Evolutionary conservation across 2,888 invertebrate species (phyloP), one percentile per base, ranked within the genome.

Genomic region (Tryphoninae sp.): DNA sequence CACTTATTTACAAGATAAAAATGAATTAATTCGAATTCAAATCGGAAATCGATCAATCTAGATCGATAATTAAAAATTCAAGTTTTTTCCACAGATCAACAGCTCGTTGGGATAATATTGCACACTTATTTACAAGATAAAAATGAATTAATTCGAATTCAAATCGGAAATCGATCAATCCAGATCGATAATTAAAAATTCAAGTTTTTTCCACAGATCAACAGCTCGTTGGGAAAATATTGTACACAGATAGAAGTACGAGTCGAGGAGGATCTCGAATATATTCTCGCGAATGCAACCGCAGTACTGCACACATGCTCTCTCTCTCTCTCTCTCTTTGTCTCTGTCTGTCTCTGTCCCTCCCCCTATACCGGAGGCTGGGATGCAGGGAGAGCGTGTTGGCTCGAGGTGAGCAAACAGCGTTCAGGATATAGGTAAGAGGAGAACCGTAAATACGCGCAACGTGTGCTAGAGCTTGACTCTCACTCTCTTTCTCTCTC

Each of bases 381-480:
- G 11, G 55, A 19, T 19, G 55, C 16, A 55, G 49, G 58, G 49
- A 61, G 53, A 78, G 69, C 68, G 61, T 40, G 76, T 59, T 69
- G 51, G 55, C 79, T 69, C 69, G 78, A 75, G 74, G 78, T 75
- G 78, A 81, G 81, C 65, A 81, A 78, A 72, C 78, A 78, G 78
- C 53, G 75, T 78, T 75, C 59, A 61, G 75, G 80, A 80, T 80
- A 74, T 79, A 55, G 65, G 71, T 78, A 78, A 78, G 61, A 58
- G 26, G 65, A 78, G 77, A 77, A 76, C 74, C 65, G 74, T 80
- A 77, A 72, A 83, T 78, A 74, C 74, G 74, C 61, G 9, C 59
- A 67, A 53, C 64, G 61, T 11, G 51, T 55, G 61, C 64, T 64
- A 9, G 55, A 26, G 62, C 69, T 68, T 26, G 58, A 42, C 40